phyloP scores from a whole-genome alignment of 2,797 vertebrate genomes.

The Sebastiscus tertius region DNA sequence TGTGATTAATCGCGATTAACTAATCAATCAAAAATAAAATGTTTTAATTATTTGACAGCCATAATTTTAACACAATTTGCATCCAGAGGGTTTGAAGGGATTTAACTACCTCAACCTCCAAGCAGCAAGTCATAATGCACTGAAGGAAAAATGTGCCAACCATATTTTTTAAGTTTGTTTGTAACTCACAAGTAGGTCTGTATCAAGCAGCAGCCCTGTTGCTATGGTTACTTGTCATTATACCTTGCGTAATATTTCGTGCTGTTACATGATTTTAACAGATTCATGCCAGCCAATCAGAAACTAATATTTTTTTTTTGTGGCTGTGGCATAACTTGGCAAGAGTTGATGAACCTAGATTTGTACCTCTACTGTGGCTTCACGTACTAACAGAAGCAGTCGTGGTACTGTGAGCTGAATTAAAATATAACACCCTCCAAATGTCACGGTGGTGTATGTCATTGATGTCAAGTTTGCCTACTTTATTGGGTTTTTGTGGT shows the following conservation, averaged over 20 bases:
- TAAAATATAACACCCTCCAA: neutral
- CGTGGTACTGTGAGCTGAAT: neutral
- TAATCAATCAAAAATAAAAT: no score
- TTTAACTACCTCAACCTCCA: neutral
- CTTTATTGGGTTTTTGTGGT: neutral
- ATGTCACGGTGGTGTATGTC: neutral
- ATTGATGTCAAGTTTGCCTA: neutral
- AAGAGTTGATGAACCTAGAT: neutral
- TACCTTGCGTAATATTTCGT: neutral
- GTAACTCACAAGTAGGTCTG: neutral
- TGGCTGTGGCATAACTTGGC: neutral
- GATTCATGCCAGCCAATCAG: neutral
- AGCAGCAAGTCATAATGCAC: neutral
- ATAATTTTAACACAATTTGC: neutral
- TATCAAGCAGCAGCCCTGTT: neutral
- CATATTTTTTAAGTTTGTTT: neutral
- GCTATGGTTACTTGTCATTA: neutral
- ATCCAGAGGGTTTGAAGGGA: neutral
- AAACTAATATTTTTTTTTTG: neutral
- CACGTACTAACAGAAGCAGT: fast-evolving
- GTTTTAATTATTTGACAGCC: no score
- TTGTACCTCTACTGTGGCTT: neutral
- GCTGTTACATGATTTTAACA: neutral
- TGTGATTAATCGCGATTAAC: no score
- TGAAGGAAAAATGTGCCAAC: neutral